Evolutionary conservation across 2,888 invertebrate genomes (phyloP), one percentile per base, ranked within the genome.

Genomic region (Trichopria drosophilae): DNA sequence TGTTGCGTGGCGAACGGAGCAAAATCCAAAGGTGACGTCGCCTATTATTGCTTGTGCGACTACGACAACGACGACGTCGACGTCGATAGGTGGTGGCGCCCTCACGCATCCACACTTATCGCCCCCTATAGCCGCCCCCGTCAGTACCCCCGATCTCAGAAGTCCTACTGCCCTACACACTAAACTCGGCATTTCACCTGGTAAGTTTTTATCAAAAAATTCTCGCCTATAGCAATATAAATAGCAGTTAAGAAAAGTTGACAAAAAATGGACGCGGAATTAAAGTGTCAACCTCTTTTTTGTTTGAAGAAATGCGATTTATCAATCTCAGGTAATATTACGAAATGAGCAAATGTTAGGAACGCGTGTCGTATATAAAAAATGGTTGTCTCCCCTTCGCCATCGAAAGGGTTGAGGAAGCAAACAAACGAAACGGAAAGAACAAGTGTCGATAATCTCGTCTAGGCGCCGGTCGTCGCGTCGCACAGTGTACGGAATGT

Each of bases 1-100:
- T 46, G 66, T 67, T 37, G 60, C 70, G 63, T 75, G 75, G 75
- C 68, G 69, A 51, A 69, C 69, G 47, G 73, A 75, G 39, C 71
- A 71, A 58, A 63, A 64, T 37, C 66, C 68, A 39, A 72, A 71
- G 59, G 69, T 71, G n/a, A 53, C 56, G 12, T 53, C 56, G 20
- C 4, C 18, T 16, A 2, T 7, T 66, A 64, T 59, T 54, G 63
- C 67, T 6, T 64, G 67, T 47, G 48, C 64, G 44, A 61, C 62
- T 29, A 53, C 61, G 26, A 62, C 61, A 23, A 66, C 66, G 20
- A 63, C 64, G 24, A 55, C 55, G 42, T 64, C 63, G 49, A 58
- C 60, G 52, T 52, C 59, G 43, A 65, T 67, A 60, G 65, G 64
- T 60, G 67, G 63, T 4, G 66, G 64, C 47, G 62, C 65, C 43